These are phyloP conservation scores for Xiphophorus maculatus DNA, from an alignment of 2,113 vertebrate genomes.

Conservation along the genomic window DNA sequence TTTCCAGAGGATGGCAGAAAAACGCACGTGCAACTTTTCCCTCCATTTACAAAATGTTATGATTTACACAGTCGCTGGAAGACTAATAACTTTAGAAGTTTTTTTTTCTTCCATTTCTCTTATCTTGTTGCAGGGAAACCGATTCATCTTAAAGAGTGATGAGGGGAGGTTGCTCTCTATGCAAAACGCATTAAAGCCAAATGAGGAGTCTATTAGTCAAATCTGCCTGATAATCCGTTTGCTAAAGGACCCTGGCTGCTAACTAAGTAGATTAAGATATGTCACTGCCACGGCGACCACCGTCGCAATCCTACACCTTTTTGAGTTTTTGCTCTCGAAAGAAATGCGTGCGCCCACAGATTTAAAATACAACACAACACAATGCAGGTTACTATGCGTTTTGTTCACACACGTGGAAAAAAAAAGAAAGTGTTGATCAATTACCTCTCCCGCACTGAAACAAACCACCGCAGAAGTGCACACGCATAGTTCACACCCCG, in stretches of 20 bases:
- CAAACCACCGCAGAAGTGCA: neutral
- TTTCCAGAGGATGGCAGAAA: slow-evolving; percentile 66
- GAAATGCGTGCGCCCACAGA: slow-evolving; percentile 20
- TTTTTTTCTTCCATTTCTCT: slow-evolving; percentile 46
- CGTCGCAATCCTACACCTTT: slow-evolving; percentile 40
- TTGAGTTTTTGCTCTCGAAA: slow-evolving; percentile 34
- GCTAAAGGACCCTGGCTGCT: slow-evolving; percentile 90
- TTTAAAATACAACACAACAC: neutral
- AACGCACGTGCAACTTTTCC: slow-evolving; percentile 86
- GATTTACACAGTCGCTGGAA: slow-evolving; percentile 91
- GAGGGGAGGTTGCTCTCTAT: slow-evolving; percentile 93
- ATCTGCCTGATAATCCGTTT: slow-evolving; percentile 90
- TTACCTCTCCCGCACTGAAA: slow-evolving; percentile 17
- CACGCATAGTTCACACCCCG: slow-evolving; percentile 15
- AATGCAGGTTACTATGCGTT: neutral
- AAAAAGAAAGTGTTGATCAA: slow-evolving; percentile 11
- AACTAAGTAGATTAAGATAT: slow-evolving; percentile 88
- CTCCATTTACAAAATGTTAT: slow-evolving; percentile 90
- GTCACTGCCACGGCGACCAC: slow-evolving; percentile 66
- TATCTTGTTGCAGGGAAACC: slow-evolving; percentile 86
- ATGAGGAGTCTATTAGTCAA: slow-evolving; percentile 99
- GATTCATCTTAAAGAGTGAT: slow-evolving; percentile 98
- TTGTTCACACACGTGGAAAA: neutral
- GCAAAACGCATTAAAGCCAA: slow-evolving; percentile 97
- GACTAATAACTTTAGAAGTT: slow-evolving; percentile 91